Conservation (phyloP, 2,797 vertebrate species). For the Falco novaeseelandiae region DNA sequence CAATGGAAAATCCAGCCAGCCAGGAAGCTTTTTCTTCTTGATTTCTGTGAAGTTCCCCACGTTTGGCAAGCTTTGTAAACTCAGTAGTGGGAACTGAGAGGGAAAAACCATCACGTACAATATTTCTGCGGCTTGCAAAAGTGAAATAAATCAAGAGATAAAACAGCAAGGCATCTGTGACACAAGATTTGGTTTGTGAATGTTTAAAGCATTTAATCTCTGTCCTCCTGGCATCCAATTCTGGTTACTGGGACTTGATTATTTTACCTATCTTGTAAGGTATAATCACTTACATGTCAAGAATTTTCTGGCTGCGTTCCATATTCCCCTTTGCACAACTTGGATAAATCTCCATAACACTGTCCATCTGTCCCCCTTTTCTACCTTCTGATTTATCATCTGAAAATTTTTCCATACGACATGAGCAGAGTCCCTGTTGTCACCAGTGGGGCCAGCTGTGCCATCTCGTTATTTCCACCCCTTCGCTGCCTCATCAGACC, state of each 20-base stretch:
- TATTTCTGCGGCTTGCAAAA: constrained; percentile 44
- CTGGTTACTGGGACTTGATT: background rate
- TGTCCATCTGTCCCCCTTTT: background rate
- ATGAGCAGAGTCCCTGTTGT: background rate
- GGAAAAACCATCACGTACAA: constrained; percentile 51
- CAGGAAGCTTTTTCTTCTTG: constrained; percentile 45
- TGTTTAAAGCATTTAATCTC: constrained; percentile 1
- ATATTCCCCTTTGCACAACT: background rate
- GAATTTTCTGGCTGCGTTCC: background rate
- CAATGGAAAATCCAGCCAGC: constrained; percentile 49
- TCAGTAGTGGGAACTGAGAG: constrained; percentile 26
- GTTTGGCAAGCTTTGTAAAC: constrained; percentile 25
- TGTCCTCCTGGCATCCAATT: background rate
- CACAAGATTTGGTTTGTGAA: background rate
- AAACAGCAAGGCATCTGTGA: background rate
- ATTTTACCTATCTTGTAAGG: background rate
- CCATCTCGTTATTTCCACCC: fast-evolving
- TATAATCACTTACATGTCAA: background rate
- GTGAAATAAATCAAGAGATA: constrained; percentile 57
- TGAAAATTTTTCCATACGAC: background rate
- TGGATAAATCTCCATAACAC: background rate
- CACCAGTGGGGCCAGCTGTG: background rate
- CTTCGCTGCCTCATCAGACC: background rate
- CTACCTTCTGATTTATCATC: background rate
- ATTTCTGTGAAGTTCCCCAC: constrained; percentile 20